phyloP scores from a whole-genome alignment of 2,113 vertebrate genomes.

The Sylvietta virens region DNA sequence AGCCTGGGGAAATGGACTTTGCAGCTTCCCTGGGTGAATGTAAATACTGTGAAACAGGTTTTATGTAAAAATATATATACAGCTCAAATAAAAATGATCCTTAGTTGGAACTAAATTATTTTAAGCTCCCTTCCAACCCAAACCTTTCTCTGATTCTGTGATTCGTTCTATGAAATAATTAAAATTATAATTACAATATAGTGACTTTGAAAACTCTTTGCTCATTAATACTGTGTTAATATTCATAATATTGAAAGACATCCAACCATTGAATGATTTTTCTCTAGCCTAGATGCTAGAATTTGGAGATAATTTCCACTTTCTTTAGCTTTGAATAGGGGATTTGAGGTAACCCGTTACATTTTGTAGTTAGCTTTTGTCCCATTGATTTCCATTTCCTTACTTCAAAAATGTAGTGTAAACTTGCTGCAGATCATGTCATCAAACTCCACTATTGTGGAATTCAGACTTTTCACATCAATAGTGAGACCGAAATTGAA shows the following conservation, averaged over 20 bases:
- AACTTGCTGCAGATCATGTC: neutral
- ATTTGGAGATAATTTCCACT: neutral
- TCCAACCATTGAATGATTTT: conserved; percentile 8
- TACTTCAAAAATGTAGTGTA: neutral
- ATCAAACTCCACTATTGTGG: neutral
- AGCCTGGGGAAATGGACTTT: neutral
- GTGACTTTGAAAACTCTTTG: neutral
- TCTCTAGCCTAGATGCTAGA: neutral
- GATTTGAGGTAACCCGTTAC: neutral
- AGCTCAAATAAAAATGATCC: neutral
- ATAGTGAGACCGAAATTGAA: neutral
- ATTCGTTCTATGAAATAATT: neutral
- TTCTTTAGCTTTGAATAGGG: neutral
- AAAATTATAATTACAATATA: neutral
- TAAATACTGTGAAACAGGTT: neutral
- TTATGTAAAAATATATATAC: neutral
- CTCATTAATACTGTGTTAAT: neutral
- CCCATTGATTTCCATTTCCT: neutral
- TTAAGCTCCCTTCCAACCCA: neutral
- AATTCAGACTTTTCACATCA: neutral
- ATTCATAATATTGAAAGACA: conserved; percentile 5
- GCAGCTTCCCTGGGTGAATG: neutral
- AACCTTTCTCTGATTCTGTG: neutral
- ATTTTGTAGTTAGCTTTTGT: neutral
- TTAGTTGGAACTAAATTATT: neutral